Evolutionary conservation across 2,797 vertebrate species (phyloP), one percentile per base, ranked within the genome.

Genomic region (Dicrostonyx torquatus): DNA sequence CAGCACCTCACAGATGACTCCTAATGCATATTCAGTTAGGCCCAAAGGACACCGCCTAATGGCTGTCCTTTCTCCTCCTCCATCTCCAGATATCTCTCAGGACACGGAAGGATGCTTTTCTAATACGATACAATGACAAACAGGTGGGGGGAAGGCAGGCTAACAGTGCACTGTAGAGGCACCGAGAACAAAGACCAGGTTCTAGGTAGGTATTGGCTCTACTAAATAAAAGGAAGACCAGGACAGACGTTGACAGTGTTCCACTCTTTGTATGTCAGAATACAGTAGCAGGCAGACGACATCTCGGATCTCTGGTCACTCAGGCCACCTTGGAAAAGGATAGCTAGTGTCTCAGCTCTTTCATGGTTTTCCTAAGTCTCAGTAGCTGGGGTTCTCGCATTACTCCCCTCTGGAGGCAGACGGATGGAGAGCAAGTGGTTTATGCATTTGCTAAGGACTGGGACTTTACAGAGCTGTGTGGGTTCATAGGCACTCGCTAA

Each of bases 331-430:
- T 91, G 64, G 84, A 79, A 84, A 87, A 83, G 50, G 11, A 40
- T 34, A 50, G 34, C 53, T 75, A 90, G 53, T 43, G 55, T 79
- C 85, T 93, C 40, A 29, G 53, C 82, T 87, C 91, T 94, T 83
- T 58, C 83, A 24, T 78, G 43, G 58, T 89, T 93, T 94, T 76
- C 85, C 72, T 95, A 34, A 83, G n/a, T 87, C 79, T 48, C 20
- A 34, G 1, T 43, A 31, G 26, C 31, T 22, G 87, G 64, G 75
- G 7, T 72, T 60, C 72, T 83, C 66, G 53, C 11, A 18, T 7
- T 53, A 3, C 60, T 68, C 73, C 48, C 77, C 66, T 88, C 40
- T 75, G 29, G 48, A 70, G 37, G n/a, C 48, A 31, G 79, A 60
- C 11, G 78, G 78, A 18, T 76, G 50, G 85, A 10, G 40, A 79